Percentiles rank a stretch among this genome's conserved stretches.
Evolutionary conservation across 2,797 vertebrate species (phyloP).

Genomic region (Sciurus vulgaris): DNA sequence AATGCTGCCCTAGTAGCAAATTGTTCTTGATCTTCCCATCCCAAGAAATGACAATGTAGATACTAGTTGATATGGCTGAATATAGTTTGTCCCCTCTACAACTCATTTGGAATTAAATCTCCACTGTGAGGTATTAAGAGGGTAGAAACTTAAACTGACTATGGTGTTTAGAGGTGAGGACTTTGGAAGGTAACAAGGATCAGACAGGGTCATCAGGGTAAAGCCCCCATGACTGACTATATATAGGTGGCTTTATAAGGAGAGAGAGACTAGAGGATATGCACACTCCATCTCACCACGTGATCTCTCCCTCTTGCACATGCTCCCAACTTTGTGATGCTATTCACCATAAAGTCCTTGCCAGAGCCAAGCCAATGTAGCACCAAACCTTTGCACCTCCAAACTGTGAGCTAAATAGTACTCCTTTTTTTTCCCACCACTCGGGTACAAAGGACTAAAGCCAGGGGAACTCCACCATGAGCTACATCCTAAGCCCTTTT

Average conservation of each 20-base stretch:
- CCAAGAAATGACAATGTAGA: slow-evolving; percentile 16
- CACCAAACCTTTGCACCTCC: not conserved
- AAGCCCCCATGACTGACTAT: not conserved
- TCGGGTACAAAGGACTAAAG: too few relatives aligned
- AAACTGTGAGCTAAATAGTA: not conserved
- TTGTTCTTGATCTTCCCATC: not conserved
- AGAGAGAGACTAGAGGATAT: not conserved
- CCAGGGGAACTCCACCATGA: too few relatives aligned
- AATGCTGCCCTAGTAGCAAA: not conserved
- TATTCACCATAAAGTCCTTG: not conserved
- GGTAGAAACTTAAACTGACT: not conserved
- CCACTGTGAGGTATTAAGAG: not conserved
- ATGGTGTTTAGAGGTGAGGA: not conserved
- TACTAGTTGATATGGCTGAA: not conserved
- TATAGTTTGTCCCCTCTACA: too few relatives aligned
- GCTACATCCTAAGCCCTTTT: too few relatives aligned
- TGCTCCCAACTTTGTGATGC: not conserved
- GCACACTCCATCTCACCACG: not conserved
- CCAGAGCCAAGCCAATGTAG: not conserved
- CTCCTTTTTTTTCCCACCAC: too few relatives aligned
- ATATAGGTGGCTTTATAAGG: not conserved
- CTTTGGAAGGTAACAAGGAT: not conserved
- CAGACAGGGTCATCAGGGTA: not conserved
- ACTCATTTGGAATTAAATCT: not conserved
- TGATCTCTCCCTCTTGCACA: not conserved